Percentiles rank a stretch among this genome's conserved stretches.
Evolutionary conservation across 2,113 vertebrate genomes (phyloP).

Genomic region (Erythrocercus mccallii): DNA sequence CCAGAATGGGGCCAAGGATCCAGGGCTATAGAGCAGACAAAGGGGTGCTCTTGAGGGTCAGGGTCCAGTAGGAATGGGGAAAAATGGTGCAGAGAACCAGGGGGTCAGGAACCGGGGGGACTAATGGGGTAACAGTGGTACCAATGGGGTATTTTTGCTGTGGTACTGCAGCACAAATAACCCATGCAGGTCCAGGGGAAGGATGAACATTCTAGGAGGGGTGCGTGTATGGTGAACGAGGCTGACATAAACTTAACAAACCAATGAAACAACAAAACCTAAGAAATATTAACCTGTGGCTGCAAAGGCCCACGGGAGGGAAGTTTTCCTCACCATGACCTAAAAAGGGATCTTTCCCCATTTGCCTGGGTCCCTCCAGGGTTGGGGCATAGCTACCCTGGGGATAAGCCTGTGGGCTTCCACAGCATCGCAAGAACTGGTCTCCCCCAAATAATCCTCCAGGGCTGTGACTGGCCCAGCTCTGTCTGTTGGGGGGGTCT

Average conservation of each 20-base stretch:
- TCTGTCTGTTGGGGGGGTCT: neutral
- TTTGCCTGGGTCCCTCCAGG: neutral
- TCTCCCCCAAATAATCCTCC: rapidly evolving
- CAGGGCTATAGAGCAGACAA: too few relatives aligned
- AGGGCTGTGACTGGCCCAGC: neutral
- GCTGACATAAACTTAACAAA: neutral
- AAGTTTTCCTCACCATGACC: neutral
- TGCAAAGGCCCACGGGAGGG: neutral
- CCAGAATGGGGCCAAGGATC: too few relatives aligned
- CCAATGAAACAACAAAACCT: neutral
- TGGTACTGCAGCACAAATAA: too few relatives aligned
- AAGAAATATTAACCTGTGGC: neutral
- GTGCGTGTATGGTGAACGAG: too few relatives aligned
- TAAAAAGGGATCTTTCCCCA: neutral
- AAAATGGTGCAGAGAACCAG: too few relatives aligned
- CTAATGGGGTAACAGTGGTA: too few relatives aligned
- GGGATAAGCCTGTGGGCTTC: neutral
- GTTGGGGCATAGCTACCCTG: neutral
- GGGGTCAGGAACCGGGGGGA: too few relatives aligned
- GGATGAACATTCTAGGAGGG: too few relatives aligned
- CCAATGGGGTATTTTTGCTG: too few relatives aligned
- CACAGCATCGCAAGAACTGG: neutral
- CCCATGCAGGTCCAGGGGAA: too few relatives aligned
- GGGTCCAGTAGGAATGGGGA: too few relatives aligned
- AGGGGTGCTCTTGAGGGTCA: too few relatives aligned